These are phyloP conservation scores for Scrobipalpa atriplicella DNA, from an alignment of 2,888 invertebrate genomes.

Conservation along the genomic window DNA sequence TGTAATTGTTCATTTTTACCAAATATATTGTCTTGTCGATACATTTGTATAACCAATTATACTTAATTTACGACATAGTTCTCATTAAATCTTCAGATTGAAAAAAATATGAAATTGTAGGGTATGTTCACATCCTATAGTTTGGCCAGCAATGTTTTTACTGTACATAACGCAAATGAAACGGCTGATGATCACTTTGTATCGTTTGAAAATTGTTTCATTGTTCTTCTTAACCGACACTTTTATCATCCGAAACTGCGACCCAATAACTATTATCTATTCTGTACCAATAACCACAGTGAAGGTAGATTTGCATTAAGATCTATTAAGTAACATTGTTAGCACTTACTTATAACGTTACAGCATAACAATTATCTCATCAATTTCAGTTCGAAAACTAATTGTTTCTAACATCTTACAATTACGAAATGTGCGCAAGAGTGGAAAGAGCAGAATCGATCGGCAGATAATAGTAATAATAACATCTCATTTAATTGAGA, in stretches of 20 bases:
- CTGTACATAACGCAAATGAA: no score
- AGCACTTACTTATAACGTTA: not conserved
- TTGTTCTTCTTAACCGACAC: no score
- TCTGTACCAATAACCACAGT: not conserved
- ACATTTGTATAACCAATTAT: not conserved
- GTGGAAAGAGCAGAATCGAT: slow-evolving; percentile 8
- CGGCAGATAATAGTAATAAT: slow-evolving; percentile 27
- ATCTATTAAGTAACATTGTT: not conserved
- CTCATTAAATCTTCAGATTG: no score
- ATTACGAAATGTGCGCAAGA: slow-evolving; percentile 39
- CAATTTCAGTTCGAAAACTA: not conserved
- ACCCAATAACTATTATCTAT: no score
- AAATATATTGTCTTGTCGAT: not conserved
- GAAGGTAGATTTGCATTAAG: not conserved
- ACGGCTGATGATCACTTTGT: no score
- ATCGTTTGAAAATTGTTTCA: no score
- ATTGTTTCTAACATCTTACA: slow-evolving; percentile 12
- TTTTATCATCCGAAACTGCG: no score
- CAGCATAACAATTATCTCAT: slow-evolving; percentile 5
- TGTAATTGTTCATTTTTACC: not conserved
- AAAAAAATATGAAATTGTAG: no score
- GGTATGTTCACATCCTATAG: no score
- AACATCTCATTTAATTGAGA: slow-evolving; percentile 32
- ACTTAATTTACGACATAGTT: no score
- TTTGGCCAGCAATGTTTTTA: no score